Percentiles rank a stretch among this genome's conserved stretches.
Evolutionary conservation across 2,113 vertebrate species (phyloP).

Genomic region (Vombatus ursinus): DNA sequence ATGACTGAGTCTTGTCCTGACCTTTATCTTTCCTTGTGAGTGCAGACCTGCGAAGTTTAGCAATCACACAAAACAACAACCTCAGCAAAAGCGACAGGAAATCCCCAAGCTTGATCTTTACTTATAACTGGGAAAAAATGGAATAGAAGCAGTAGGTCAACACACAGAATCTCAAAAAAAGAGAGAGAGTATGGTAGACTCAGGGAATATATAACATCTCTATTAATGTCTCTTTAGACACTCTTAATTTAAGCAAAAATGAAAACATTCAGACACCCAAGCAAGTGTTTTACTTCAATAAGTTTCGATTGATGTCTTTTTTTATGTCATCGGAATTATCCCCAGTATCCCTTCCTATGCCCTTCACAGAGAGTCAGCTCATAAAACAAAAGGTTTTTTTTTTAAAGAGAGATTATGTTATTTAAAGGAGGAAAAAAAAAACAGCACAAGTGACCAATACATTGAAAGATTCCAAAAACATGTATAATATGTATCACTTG

Average conservation of each 20-base stretch:
- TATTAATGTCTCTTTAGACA: not conserved
- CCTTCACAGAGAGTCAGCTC: not conserved
- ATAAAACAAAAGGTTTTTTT: not conserved
- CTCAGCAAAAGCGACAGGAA: conserved; percentile 11
- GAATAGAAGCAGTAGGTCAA: not conserved
- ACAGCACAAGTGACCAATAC: not conserved
- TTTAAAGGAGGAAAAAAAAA: not conserved
- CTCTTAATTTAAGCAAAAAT: conserved; percentile 11
- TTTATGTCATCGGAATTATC: not conserved
- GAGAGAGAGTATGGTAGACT: not conserved
- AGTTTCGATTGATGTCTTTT: not conserved
- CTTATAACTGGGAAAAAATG: conserved; percentile 20
- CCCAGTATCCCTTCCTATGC: not conserved
- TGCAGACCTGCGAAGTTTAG: not conserved
- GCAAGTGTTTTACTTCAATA: not conserved
- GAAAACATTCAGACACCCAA: not conserved
- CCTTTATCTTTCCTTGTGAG: conserved; percentile 16
- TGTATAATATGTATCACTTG: not conserved
- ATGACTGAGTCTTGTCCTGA: conserved; percentile 19
- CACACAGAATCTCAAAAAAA: not conserved
- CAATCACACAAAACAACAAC: not conserved
- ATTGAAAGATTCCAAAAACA: not conserved
- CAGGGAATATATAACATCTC: not conserved
- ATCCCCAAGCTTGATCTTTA: conserved; percentile 22
- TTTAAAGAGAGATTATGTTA: not conserved